Base-by-base conservation (phyloP, 1,140 invertebrate species). In the Cepaea nemoralis region DNA sequence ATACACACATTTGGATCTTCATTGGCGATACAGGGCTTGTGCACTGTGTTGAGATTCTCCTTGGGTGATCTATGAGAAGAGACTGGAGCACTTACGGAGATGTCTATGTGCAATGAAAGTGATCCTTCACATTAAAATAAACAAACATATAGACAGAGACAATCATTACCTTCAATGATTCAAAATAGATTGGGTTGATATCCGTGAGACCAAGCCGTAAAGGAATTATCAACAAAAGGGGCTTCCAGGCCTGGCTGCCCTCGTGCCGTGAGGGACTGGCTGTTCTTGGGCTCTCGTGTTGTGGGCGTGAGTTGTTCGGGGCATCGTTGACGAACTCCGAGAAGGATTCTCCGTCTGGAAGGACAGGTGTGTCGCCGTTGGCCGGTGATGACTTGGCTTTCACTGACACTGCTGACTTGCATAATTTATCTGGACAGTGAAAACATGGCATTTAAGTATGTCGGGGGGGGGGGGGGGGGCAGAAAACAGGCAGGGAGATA, bases 181-280 rank as follows among this genome's bases (percentile, higher is more conserved):
- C 94, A 83, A 96, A 93, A 93, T 99, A 99, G 83, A 98, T 94
- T 85, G 96, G 95, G 93, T 99, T 99, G 50, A 99, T 96, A 90
- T 98, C 96, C 87, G 93, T 95, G 35, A 99, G 93, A 66, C 98
- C 98, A 83, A 99, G 85, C 86, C 98, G 93, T n/a, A 99, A 93
- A 27, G 98, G 98, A 88, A 99, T 95, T 86, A 99, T 94, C 71
- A 99, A 93, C 82, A 99, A 91, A 73, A 99, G 91, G 39, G 98
- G 97, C 92, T 95, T 96, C 97, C 97, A 99, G 67, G 37, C 39
- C 33, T 31, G 33, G 0, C 5, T 0, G 8, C n/a, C 55, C 31
- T 80, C 39, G 40, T 35, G 70, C 27, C 33, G 19, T 24, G 27
- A 0, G 35, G 48, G 66, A 77, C 69, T 33, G 8, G 27, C 42